Conservation (phyloP, 2,797 vertebrate species). For the Coilia nasus region DNA sequence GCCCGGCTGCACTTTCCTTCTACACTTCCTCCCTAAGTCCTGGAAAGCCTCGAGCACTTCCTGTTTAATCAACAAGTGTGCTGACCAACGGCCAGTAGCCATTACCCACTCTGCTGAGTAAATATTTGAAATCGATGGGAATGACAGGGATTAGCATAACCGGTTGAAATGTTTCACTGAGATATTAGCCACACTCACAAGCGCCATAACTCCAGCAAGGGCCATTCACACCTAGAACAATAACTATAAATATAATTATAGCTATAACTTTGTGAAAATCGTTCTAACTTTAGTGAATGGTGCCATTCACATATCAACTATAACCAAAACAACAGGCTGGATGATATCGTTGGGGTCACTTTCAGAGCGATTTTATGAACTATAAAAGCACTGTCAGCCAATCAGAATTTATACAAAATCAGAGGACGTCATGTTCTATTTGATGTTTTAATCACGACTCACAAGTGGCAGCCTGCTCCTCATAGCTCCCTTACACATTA, state of each 20-base stretch:
- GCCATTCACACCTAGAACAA: no score
- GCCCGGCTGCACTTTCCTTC: background rate
- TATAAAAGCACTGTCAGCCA: no score
- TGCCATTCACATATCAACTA: no score
- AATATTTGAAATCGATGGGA: conserved; percentile 58
- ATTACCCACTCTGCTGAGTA: conserved; percentile 56
- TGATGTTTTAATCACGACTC: no score
- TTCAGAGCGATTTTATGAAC: no score
- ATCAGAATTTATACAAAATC: no score
- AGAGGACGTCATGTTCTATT: no score
- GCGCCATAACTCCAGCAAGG: background rate
- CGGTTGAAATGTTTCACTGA: conserved; percentile 44
- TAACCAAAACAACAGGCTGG: no score
- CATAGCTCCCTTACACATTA: conserved; percentile 26
- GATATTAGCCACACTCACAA: conserved; percentile 32
- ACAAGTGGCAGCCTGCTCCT: conserved; percentile 18
- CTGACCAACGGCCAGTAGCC: conserved; percentile 54
- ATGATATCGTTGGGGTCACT: no score
- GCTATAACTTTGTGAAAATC: no score
- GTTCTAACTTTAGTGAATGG: no score
- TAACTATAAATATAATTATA: no score
- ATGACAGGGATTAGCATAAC: conserved; percentile 46
- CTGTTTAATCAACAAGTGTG: conserved; percentile 63
- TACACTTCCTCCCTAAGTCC: conserved; percentile 40
- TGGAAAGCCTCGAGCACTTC: conserved; percentile 52